phyloP scores from a whole-genome alignment of 2,113 vertebrate genomes.

The Nycticryphes semicollaris region DNA sequence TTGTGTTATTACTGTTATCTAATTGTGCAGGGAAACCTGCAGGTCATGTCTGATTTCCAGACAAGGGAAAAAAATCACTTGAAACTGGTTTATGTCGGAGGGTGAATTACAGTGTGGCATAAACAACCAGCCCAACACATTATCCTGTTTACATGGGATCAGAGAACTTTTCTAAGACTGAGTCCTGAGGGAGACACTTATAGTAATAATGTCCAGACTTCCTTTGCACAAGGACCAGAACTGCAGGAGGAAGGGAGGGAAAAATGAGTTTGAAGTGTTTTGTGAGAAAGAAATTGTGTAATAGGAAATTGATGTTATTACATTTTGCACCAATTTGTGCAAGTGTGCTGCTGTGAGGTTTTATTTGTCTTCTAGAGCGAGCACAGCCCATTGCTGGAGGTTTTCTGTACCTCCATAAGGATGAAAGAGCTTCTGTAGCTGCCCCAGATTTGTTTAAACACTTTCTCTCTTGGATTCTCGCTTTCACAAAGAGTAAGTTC shows the following conservation, averaged over 20 bases:
- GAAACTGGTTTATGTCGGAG: slow-evolving; percentile 42
- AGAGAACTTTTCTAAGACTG: neutral
- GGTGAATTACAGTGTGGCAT: neutral
- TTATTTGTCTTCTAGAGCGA: neutral
- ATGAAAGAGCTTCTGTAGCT: neutral
- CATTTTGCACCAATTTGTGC: neutral
- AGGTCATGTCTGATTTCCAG: slow-evolving; percentile 12
- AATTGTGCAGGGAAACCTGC: neutral
- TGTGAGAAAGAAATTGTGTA: neutral
- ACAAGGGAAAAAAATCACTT: neutral
- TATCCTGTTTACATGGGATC: slow-evolving; percentile 20
- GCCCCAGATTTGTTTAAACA: neutral
- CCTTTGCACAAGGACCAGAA: neutral
- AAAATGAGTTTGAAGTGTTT: neutral
- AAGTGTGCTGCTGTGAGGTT: neutral
- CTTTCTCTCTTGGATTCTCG: neutral
- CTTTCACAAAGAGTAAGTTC: neutral
- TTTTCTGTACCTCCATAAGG: neutral
- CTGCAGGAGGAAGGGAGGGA: neutral
- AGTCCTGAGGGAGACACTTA: slow-evolving; percentile 9
- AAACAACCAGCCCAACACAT: slow-evolving; percentile 36
- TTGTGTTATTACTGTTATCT: neutral
- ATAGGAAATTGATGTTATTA: slow-evolving; percentile 12
- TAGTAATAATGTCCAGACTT: slow-evolving; percentile 35
- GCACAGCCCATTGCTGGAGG: neutral